These are phyloP conservation scores for Coranthus polyacanthus DNA, from an alignment of 2,797 vertebrate genomes.

Conservation along the genomic window DNA sequence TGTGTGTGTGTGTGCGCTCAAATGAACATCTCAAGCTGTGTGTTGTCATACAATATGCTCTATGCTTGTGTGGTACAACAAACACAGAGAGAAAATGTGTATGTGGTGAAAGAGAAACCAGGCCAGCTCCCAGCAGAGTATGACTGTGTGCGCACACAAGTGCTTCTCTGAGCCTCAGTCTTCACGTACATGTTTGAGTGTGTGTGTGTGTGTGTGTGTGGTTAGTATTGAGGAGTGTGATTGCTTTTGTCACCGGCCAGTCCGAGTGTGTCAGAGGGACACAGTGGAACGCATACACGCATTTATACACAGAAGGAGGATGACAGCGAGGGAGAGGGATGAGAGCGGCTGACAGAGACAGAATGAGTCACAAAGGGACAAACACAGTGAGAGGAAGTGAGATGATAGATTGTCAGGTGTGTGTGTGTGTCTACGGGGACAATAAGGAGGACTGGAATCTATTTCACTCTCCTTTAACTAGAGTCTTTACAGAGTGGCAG, in stretches of 20 bases:
- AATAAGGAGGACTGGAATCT: constrained; percentile 32
- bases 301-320: constrained; percentile 6
- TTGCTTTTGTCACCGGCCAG: constrained; percentile 48
- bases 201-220: constrained; percentile 20
- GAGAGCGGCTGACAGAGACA: constrained; percentile 49
- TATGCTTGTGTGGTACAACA: constrained; percentile 28
- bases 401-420: constrained; percentile 59
- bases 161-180: constrained; percentile 41
- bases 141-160: constrained; percentile 23
- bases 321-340: constrained; percentile 37
- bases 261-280: constrained; percentile 58
- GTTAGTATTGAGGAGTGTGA: constrained; percentile 30
- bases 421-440: constrained; percentile 47
- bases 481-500: constrained; percentile 60
- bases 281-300: constrained; percentile 1
- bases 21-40: constrained; percentile 32
- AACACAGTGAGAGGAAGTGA: constrained; percentile 47
- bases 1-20: not conserved
- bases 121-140: constrained; percentile 76
- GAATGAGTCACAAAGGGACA: constrained; percentile 66
- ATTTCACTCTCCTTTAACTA: constrained; percentile 62
- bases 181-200: constrained; percentile 29
- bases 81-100: constrained; percentile 12
- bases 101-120: constrained; percentile 62
- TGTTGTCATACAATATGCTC: constrained; percentile 20